phyloP scores from a whole-genome alignment of 2,888 invertebrate species.

The Ichneumon xanthorius region DNA sequence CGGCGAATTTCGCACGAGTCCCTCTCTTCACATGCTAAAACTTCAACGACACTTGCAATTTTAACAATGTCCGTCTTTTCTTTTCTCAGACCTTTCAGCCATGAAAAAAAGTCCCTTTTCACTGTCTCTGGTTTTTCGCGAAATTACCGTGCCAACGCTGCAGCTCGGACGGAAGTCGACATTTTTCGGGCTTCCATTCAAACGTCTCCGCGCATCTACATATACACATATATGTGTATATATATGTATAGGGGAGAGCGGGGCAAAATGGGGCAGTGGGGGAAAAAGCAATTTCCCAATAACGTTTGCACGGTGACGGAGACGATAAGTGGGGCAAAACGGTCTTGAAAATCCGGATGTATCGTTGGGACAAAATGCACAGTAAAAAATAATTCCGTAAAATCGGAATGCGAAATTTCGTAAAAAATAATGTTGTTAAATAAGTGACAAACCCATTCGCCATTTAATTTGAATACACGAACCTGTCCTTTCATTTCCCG shows the following conservation, averaged over 20 bases:
- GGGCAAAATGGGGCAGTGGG: no score
- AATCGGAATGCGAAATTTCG: no score
- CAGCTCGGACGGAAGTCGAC: not conserved
- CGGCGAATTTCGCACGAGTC: not conserved
- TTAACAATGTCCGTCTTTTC: conserved; percentile 5
- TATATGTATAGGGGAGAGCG: not conserved
- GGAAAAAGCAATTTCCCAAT: no score
- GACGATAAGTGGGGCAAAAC: no score
- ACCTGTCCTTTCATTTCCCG: no score
- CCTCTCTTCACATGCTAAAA: not conserved
- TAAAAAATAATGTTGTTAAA: no score
- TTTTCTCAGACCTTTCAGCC: not conserved
- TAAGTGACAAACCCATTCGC: no score
- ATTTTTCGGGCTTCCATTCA: not conserved
- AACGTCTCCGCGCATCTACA: not conserved
- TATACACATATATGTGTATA: not conserved
- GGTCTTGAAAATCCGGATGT: no score
- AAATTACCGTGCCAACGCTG: not conserved
- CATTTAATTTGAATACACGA: no score
- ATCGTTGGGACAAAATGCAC: no score
- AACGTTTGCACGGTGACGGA: no score
- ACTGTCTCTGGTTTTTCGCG: not conserved
- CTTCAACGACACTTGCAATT: not conserved
- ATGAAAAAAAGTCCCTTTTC: not conserved
- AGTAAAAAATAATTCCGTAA: no score